Percentiles rank a stretch among this genome's conserved stretches.
Conservation (phyloP, 2,888 invertebrate species). For the Pristionchus mayeri region DNA sequence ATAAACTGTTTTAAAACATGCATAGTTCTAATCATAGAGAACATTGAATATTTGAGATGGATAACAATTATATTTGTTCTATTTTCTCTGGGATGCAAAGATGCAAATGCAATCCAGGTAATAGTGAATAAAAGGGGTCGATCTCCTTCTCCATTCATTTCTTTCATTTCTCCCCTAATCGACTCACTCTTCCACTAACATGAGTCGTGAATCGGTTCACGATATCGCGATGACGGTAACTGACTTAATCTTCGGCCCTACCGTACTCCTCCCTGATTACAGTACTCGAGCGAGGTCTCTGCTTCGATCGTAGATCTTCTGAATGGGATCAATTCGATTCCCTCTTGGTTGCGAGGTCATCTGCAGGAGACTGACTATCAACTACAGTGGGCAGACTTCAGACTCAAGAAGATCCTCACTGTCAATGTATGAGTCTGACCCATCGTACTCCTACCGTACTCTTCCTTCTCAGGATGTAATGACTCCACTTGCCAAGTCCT, state of each 20-base stretch:
- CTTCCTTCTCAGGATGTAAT: neutral
- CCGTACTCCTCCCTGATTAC: neutral
- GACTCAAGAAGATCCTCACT: neutral
- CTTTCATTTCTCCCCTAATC: neutral
- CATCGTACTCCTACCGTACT: neutral
- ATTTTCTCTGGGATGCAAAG: too few relatives aligned
- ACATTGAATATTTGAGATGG: too few relatives aligned
- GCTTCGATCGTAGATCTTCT: neutral
- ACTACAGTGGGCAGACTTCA: neutral
- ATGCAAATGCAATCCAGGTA: neutral
- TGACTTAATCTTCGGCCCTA: neutral
- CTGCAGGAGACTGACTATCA: neutral
- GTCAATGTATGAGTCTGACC: conserved; percentile 20
- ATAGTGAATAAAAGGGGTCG: neutral
- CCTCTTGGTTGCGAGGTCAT: neutral
- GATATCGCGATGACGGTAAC: neutral
- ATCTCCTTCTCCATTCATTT: neutral
- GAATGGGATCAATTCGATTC: neutral
- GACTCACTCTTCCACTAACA: conserved; percentile 7
- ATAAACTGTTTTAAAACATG: too few relatives aligned
- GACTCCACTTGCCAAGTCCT: conserved; percentile 14
- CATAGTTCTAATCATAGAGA: too few relatives aligned
- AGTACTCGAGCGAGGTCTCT: conserved; percentile 2
- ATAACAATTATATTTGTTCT: too few relatives aligned
- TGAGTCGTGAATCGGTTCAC: conserved; percentile 26